Evolutionary conservation across 2,888 invertebrate genomes (phyloP), one percentile per base, ranked within the genome.

Genomic region (Synanthedon myopaeformis): DNA sequence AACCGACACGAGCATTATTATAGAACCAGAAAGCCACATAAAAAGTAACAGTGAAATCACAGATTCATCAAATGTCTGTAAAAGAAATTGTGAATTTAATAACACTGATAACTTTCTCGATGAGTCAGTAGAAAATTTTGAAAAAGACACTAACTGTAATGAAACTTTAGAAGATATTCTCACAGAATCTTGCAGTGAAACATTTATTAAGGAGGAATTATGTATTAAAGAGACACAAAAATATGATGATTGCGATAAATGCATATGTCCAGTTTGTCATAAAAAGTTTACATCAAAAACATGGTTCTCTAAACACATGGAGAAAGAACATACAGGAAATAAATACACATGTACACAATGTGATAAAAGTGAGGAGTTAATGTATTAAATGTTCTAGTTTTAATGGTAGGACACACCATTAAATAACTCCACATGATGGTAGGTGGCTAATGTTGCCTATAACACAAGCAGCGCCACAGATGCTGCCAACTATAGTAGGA

Each of bases 301-400:
- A 6, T 85, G 86, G 85, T 81, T 76, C 54, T 62, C 62, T 23
- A 82, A 79, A 54, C 85, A 86, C 52, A 70, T 83, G 66, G 67
- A 71, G 42, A 82, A 77, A 42, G 80, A 76, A 54, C 83, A 84
- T 57, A 67, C 67, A 0, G 72, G 71, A 0, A 68, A 66, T 48
- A 75, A 75, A 54, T 77, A 70, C 62, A 58, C 56, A 6, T 86
- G 86, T 60, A 19, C 64, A 41, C 65, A 76, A 41, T 85, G 85
- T 58, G 59, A 72, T 52, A 81, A 81, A 64, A 70, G 86, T 85
- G 63, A 72, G 79, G 35, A 8, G 10, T 35, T 35, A 10, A 3
- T 35, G 10, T 35, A 35, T 35, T 35, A 35, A 10, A 35, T 10
- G 35, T 35, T 35, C 0, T 6, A 10, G 35, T 35, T 8, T 35